Evolutionary conservation across 2,113 vertebrate species (phyloP).

Genomic region (Ochotona curzoniae): DNA sequence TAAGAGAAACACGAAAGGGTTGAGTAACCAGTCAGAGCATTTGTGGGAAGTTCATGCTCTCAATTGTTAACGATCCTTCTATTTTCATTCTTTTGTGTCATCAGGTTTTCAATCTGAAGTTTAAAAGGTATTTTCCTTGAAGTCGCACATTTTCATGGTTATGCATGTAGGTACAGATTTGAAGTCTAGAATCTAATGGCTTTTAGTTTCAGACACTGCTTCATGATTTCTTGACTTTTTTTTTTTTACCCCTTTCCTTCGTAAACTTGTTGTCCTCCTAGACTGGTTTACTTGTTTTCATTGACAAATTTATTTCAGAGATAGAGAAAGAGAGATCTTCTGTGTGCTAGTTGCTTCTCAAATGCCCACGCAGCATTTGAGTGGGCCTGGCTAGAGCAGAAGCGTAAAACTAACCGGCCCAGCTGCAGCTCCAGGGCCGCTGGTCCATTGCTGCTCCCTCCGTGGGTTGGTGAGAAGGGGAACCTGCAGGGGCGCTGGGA

Average conservation of each 20-base stretch:
- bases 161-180: not conserved
- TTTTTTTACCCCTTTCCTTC: not conserved
- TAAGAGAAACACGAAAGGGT: not conserved
- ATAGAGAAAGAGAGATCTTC: too few relatives aligned
- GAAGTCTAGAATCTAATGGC: not conserved
- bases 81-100: slow-evolving; percentile 33
- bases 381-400: too few relatives aligned
- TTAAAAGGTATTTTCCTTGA: not conserved
- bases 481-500: too few relatives aligned
- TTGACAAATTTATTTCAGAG: too few relatives aligned
- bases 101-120: slow-evolving; percentile 11
- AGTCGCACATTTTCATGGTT: not conserved
- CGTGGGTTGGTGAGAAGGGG: too few relatives aligned
- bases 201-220: not conserved
- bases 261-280: not conserved
- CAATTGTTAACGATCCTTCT: not conserved
- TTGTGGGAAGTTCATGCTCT: not conserved
- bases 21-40: not conserved
- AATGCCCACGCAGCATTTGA: too few relatives aligned
- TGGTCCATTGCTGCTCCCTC: too few relatives aligned
- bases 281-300: not conserved
- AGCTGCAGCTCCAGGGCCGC: too few relatives aligned
- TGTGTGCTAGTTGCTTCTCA: too few relatives aligned
- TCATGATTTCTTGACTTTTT: not conserved
- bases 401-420: too few relatives aligned